phyloP scores from a whole-genome alignment of 1,140 invertebrate species.

The Drosophila mauritiana region DNA sequence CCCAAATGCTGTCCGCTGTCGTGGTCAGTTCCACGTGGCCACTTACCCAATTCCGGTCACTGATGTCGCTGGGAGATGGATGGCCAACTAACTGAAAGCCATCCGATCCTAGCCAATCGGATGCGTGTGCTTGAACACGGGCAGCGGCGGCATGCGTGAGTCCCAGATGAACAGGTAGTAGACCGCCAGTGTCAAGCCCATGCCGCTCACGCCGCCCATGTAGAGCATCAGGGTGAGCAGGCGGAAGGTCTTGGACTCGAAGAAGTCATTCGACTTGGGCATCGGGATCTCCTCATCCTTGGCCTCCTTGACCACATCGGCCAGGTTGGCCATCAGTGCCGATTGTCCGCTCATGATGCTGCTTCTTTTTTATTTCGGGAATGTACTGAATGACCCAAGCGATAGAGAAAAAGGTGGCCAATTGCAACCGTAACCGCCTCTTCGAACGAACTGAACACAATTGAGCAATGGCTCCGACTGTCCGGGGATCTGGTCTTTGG shows the following conservation, averaged over 20 bases:
- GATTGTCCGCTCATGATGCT: slow-evolving; percentile 1
- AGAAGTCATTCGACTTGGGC: slow-evolving; percentile 78
- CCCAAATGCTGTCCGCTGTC: neutral
- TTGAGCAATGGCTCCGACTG: slow-evolving; percentile 13
- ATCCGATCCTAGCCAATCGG: slow-evolving; percentile 67
- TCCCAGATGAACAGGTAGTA: slow-evolving; percentile 83
- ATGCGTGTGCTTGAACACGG: slow-evolving; percentile 81
- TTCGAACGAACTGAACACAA: slow-evolving; percentile 56
- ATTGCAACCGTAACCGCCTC: slow-evolving; percentile 30
- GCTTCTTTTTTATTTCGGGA: neutral
- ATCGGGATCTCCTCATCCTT: slow-evolving; percentile 76
- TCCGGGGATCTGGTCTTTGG: slow-evolving; percentile 14
- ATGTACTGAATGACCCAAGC: neutral
- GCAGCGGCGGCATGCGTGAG: slow-evolving; percentile 78
- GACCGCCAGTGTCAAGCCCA: slow-evolving; percentile 74
- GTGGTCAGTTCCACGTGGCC: slow-evolving; percentile 1
- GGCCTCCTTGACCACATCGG: slow-evolving; percentile 67
- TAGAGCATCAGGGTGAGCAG: slow-evolving; percentile 72
- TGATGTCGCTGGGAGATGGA: slow-evolving; percentile 1
- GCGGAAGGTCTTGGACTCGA: slow-evolving; percentile 76
- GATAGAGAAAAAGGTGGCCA: neutral
- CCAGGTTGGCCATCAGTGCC: slow-evolving; percentile 42
- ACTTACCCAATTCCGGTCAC: slow-evolving; percentile 52
- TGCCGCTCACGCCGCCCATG: slow-evolving; percentile 76
- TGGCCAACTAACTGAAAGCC: neutral